Evolutionary conservation across 2,888 invertebrate genomes (phyloP), one percentile per base, ranked within the genome.

Genomic region (Acanthosepion lycidas): DNA sequence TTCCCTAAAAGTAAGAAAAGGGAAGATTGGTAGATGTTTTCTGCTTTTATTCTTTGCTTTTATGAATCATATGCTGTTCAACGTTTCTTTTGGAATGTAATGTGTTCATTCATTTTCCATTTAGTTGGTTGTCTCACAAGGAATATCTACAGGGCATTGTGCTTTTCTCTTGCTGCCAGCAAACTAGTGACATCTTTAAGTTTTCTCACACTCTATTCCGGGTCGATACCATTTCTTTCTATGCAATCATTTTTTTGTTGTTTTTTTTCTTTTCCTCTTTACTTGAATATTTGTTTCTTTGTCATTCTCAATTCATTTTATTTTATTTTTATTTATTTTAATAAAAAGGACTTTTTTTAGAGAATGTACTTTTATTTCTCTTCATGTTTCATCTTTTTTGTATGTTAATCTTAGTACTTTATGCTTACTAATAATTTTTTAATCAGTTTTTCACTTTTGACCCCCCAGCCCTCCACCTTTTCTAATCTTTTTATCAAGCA

Each of bases 61-160:
- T 78, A n/a, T 78, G 78, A 78, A 78, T 78, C n/a, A 78, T n/a
- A 78, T n/a, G n/a, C 3, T 15, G n/a, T 78, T 78, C 12, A 78
- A n/a, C n/a, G 20, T 9, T 78, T 78, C n/a, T n/a, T 78, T 78
- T 78, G 8, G n/a, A 78, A 78, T 78, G 12, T 78, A n/a, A 78
- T 78, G 28, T 78, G n/a, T 78, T 78, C 9, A 78, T 78, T 78
- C 78, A n/a, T 78, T 78, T 78, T n/a, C n/a, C n/a, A 78, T 78
- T 78, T n/a, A 78, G n/a, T n/a, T 15, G n/a, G n/a, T 78, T 78
- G 78, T 78, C 78, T n/a, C 78, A 78, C 78, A 78, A 78, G n/a
- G n/a, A 15, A 78, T n/a, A 78, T 78, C 78, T 78, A n/a, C n/a
- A 78, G 78, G n/a, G n/a, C n/a, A 78, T 78, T 78, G 12, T 78